Conservation (phyloP, 2,113 vertebrate species). For the Chlorodrepanis virens region DNA sequence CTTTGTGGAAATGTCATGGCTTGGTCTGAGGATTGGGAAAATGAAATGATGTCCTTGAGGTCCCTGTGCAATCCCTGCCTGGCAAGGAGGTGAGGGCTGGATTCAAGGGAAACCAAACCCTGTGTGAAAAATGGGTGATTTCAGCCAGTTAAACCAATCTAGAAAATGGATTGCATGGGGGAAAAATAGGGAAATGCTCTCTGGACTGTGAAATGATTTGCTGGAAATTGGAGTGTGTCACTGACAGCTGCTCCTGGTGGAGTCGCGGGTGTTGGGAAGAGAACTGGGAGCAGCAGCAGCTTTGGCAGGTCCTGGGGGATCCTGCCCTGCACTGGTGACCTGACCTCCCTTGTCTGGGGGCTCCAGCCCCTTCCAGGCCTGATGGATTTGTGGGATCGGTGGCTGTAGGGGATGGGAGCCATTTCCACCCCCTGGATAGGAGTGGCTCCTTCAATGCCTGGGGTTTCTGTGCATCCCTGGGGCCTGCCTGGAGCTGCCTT, state of each 20-base stretch:
- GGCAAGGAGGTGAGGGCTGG: background rate
- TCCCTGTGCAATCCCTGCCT: background rate
- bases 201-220: background rate
- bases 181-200: background rate
- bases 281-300: background rate
- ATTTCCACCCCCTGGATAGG: fast-evolving
- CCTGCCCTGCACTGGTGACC: background rate
- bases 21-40: background rate
- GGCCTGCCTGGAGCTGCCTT: background rate
- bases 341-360: fast-evolving
- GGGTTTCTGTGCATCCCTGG: background rate
- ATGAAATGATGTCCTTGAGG: background rate
- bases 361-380: background rate
- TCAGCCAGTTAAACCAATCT: constrained; percentile 12
- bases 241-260: constrained; percentile 14
- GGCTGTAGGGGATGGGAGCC: background rate
- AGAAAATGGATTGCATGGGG: background rate
- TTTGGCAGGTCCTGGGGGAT: background rate
- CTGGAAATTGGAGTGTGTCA: background rate
- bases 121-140: background rate
- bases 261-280: background rate
- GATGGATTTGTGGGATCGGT: background rate
- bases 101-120: background rate
- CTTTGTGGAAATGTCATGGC: background rate
- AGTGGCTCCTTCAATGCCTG: background rate